Evolutionary conservation across 2,797 vertebrate genomes (phyloP), one percentile per base, ranked within the genome.

Genomic region (Hirundo rustica): DNA sequence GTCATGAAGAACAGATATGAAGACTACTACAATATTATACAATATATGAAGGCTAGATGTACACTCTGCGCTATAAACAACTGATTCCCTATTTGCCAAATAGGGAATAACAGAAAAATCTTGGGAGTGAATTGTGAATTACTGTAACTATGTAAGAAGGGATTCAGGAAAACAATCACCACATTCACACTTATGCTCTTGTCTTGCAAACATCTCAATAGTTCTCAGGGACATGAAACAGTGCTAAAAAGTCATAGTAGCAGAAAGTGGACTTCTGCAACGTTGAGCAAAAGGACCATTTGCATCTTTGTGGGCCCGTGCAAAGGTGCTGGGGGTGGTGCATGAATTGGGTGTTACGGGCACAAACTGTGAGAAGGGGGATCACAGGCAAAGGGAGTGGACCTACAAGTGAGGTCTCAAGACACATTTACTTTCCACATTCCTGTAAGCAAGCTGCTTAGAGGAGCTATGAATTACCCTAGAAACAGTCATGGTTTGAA

Each of bases 101-200:
- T 36, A 82, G 6, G 16, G 5, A 92, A 18, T 12, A 89, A 64
- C 27, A 84, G 44, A 93, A 92, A 84, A 79, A 58, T 42, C 13
- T 42, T 78, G n/a, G 64, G 70, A 38, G 38, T 38, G 38, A 38
- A 38, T 38, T 38, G 34, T 53, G 13, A 72, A 34, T 74, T 55
- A 82, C 34, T 62, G 34, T 6, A 64, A 64, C n/a, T 44, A 36
- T 20, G 19, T 42, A 73, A 67, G 25, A 76, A 51, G 16, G 12
- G 48, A 70, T 22, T 85, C 36, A n/a, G 34, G 53, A 85, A 84
- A 94, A 88, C 64, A 75, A 90, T 51, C 22, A 61, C 20, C n/a
- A 40, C 38, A 20, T 40, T 57, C 8, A 71, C 16, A 26, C 58
- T 76, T 68, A 88, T 2, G 14, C 29, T 67, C 51, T 57, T 82